Evolutionary conservation across 2,113 vertebrate species (phyloP), one percentile per base, ranked within the genome.

Genomic region (Ia io): DNA sequence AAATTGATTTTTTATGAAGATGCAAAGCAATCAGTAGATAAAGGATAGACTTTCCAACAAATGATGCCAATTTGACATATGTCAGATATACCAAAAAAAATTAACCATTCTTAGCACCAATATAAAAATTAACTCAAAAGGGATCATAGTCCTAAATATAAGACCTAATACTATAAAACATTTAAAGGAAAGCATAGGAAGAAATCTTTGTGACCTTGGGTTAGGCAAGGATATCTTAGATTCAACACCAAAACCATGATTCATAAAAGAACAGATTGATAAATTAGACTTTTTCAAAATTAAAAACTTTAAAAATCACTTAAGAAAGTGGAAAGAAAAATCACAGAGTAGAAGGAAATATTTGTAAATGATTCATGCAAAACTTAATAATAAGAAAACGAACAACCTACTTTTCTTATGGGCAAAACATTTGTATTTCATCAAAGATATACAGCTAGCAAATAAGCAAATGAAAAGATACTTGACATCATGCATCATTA

Each of bases 171-270:
- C 61, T 59, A 67, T 90, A 90, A 82, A 69, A 59, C 35, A 69
- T 61, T 30, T 82, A 84, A 44, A 89, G 65, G 51, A 79, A 95
- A 89, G 69, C 18, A 61, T 37, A 70, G 79, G 25, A 86, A 82
- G 32, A 80, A 89, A 69, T 86, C 22, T 40, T 82, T 90, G n/a
- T 86, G 67, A 82, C 59, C 80, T 59, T 82, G 40, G 47, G 12
- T 76, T 61, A 91, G 49, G 53, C 86, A 85, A 47, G 51, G 56
- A 44, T 80, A 87, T 61, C 37, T 90, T 90, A 82, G n/a, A 69
- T 74, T 90, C 67, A 93, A 65, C 5, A 67, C n/a, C 53, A 90
- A 89, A 95, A 95, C 35, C 32, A 93, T 73, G 30, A 56, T 70
- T 63, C 32, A 56, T 44, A 56, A 88, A 88, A 88, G 69, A 77